phyloP scores from a whole-genome alignment of 2,113 vertebrate species.

The Microtus ochrogaster region DNA sequence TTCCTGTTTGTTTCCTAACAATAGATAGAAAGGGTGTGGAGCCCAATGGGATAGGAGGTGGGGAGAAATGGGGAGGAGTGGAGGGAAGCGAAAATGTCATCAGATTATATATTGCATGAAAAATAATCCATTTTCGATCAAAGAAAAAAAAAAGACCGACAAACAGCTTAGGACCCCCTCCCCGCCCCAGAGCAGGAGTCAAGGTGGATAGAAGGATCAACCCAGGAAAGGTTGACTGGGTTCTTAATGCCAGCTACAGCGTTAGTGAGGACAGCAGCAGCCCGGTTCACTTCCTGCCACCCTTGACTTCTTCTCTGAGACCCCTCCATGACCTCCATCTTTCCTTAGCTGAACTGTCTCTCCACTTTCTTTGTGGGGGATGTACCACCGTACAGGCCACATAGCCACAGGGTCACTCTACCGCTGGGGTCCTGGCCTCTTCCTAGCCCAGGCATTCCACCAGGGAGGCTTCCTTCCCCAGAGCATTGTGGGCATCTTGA shows the following conservation, averaged over 20 bases:
- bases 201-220: not conserved
- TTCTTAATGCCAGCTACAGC: not conserved
- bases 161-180: not conserved
- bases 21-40: not conserved
- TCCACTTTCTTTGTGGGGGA: not conserved
- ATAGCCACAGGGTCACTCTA: not conserved
- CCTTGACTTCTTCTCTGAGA: not conserved
- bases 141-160: not conserved
- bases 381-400: accelerated
- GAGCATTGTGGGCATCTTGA: not conserved
- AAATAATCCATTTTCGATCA: not conserved
- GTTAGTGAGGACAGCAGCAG: accelerated
- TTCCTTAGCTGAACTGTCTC: not conserved
- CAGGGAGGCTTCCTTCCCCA: not conserved
- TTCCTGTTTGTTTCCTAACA: not conserved
- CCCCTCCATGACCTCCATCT: not conserved
- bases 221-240: not conserved
- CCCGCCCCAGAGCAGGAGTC: not conserved
- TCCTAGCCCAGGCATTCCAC: not conserved
- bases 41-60: not conserved
- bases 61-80: not conserved
- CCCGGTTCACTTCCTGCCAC: too few species aligned
- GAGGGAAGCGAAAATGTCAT: not conserved
- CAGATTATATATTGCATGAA: not conserved
- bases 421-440: not conserved